phyloP scores from a whole-genome alignment of 2,113 vertebrate genomes.

The Myotis davidii region DNA sequence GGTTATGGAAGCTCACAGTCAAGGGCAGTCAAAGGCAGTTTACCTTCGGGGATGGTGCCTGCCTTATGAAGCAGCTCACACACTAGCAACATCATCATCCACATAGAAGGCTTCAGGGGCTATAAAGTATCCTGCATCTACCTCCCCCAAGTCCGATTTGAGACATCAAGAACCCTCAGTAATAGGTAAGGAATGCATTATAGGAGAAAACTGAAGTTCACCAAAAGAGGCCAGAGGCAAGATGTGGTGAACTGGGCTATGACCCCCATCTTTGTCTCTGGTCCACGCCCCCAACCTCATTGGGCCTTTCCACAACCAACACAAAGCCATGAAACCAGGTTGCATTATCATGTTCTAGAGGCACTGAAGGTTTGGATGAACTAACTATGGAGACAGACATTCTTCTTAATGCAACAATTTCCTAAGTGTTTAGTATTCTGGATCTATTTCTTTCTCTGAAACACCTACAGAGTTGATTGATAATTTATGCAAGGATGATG shows the following conservation, averaged over 20 bases:
- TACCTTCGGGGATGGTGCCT: background rate
- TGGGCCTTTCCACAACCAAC: background rate
- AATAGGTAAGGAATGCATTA: background rate
- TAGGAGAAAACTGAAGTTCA: background rate
- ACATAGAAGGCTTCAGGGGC: background rate
- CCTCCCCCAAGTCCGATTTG: background rate
- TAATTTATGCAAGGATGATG: slow-evolving; percentile 63
- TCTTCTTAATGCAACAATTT: slow-evolving; percentile 25
- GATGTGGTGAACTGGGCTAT: background rate
- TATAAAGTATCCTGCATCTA: background rate
- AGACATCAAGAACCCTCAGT: background rate
- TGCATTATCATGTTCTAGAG: background rate
- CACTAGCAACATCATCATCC: background rate
- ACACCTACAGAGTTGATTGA: slow-evolving; percentile 58
- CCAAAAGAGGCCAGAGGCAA: background rate
- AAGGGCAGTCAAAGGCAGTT: background rate
- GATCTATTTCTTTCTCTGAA: slow-evolving; percentile 59
- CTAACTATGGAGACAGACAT: background rate
- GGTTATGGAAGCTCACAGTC: background rate
- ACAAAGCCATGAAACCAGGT: background rate
- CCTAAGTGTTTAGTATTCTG: slow-evolving; percentile 55
- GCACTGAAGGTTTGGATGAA: background rate
- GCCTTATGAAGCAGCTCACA: background rate
- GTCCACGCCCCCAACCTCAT: too few species aligned
- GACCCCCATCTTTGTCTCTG: background rate